Base-by-base conservation (phyloP, 2,797 vertebrate genomes). In the Sebastes steindachneri region DNA sequence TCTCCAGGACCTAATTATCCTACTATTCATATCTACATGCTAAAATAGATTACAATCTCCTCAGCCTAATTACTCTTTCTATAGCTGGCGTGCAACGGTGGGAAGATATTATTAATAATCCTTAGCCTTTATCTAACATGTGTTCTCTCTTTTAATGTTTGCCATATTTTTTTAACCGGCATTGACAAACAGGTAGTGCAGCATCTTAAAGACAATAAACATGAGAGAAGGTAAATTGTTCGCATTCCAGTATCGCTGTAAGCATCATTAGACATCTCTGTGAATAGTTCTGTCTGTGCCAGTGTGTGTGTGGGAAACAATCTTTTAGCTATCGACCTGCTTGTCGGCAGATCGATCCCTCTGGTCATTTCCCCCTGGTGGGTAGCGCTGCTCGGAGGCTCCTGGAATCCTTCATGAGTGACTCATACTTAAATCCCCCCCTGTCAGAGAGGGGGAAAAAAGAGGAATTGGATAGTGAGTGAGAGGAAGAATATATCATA, bases 31-130 rank as follows among this genome's bases (percentile, higher is more conserved):
- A 86, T 86, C 90, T 74, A 62, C 79, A 41, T 37, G 84, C 86
- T 80, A 79, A 94, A 94, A 93, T 93, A 93, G 91, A 91, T 91
- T 77, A 84, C 74, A 91, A 91, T 92, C 89, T 89, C 77, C 86
- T 80, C 90, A 82, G 86, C 85, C 91, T 91, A 92, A 91, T 92
- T 94, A 86, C 71, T 83, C 79, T 57, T 86, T 90, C 85, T 87
- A 77, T 75, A 82, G 87, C 86, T 68, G 86, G 77, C 53, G 3
- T 33, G 65, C 64, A 79, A 85, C 84, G 74, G 82, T 88, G 88
- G 83, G 75, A 82, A 73, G 75, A 75, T 88, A 82, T 80, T 83
- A 79, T 83, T 88, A 84, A 89, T 83, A 87, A 71, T 75, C 76
- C 37, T 51, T 14, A n/a, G 62, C 71, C 70, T 84, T 77, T 66